Evolutionary conservation across 2,113 vertebrate genomes (phyloP).

Genomic region (Nycticorax nycticorax): DNA sequence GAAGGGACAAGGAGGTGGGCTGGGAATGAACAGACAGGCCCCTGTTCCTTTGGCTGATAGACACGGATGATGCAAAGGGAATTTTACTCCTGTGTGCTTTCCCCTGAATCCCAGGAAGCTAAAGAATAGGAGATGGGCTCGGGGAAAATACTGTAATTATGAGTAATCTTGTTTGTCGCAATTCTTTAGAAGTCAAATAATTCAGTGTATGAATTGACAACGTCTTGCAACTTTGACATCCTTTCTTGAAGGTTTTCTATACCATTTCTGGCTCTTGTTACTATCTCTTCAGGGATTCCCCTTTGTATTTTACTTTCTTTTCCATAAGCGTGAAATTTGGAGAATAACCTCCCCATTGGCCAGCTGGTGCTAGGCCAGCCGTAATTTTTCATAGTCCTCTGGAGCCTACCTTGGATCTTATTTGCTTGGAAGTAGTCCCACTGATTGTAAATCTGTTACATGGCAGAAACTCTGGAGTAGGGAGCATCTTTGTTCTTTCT

Average conservation of each 20-base stretch:
- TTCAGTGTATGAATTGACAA: background rate
- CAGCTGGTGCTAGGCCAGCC: slow-evolving; percentile 23
- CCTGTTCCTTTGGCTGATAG: background rate
- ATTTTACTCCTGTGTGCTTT: background rate
- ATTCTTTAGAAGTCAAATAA: background rate
- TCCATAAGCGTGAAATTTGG: background rate
- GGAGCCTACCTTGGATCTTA: background rate
- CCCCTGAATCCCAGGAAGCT: background rate
- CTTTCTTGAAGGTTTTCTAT: background rate
- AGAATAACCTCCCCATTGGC: background rate
- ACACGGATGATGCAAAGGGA: background rate
- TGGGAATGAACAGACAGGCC: background rate
- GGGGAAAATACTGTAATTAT: background rate
- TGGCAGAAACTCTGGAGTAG: background rate
- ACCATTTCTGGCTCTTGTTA: background rate
- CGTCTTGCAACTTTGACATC: background rate
- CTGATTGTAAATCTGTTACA: background rate
- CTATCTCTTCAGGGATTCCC: background rate
- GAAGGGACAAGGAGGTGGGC: background rate
- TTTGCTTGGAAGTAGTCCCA: background rate
- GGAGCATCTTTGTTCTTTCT: background rate
- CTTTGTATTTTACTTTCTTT: background rate
- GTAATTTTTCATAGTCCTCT: background rate
- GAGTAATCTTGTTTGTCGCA: background rate
- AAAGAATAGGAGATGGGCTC: background rate